Evolutionary conservation across 2,113 vertebrate species (phyloP), one percentile per base, ranked within the genome.

Genomic region (Mesoclemmys tuberculata): DNA sequence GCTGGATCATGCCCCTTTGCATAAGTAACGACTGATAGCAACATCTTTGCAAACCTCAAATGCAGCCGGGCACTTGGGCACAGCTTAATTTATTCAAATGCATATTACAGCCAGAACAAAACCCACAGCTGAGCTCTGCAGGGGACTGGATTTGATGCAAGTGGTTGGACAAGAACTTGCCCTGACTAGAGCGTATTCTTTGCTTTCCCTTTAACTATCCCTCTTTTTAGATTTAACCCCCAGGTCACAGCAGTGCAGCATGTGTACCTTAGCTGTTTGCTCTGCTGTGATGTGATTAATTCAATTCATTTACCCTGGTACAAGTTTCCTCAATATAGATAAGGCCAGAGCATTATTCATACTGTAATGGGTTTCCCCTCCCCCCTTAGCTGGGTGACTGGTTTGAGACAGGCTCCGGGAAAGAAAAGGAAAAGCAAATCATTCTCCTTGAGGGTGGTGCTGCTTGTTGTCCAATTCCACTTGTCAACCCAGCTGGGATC

Each of bases 231-330:
- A 29, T 49, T 92, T 35, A 49, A 49, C n/a, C 82, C 82, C 64
- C n/a, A 8, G 19, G 10, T 22, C 44, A 38, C 0, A 5, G 49
- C 10, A 6, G 55, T 0, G 0, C 0, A 0, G 79, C 1, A 6
- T 82, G 71, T 80, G 89, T 54, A 92, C 92, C 55, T 95, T 94
- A 95, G 11, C n/a, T 38, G 77, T 85, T 91, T 8, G 71, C 58
- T 61, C 83, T 89, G 78, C 81, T 94, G 83, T 95, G 91, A 94
- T 94, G 83, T 95, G 91, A 94, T 96, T 95, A 94, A 94, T 96
- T 93, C 71, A 81, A 51, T 97, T 82, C 86, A 90, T 91, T 21
- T 83, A 82, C 90, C n/a, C 35, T 22, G 91, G 94, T 29, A 77
- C 86, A 77, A 44, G 88, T 35, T 88, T 88, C 71, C n/a, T 2